Evolutionary conservation across 2,797 vertebrate genomes (phyloP), one percentile per base, ranked within the genome.

Genomic region (Anableps anableps): DNA sequence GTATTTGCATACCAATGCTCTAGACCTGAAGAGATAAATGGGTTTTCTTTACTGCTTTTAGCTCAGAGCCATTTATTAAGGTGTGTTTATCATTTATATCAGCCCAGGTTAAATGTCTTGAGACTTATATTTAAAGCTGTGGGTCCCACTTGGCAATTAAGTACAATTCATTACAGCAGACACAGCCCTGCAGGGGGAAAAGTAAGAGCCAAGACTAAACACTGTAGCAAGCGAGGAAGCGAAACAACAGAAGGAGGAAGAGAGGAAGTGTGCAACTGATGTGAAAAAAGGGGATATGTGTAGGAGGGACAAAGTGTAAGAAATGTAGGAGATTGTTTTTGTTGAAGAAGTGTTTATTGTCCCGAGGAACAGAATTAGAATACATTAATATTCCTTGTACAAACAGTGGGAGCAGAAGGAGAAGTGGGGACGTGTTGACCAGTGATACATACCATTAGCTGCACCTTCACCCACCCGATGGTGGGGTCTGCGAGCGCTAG

Each of bases 111-210:
- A 95, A 95, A 92, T 94, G 94, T 94, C 94, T 90, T 91, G 93
- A 94, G 94, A 93, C 90, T 95, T 94, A 89, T 94, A 89, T 94
- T 94, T 93, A 94, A 95, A 90, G 89, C 94, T 88, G 81, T 26
- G 31, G 87, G 86, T 93, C 94, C 93, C 92, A 90, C 83, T 87
- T 84, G 93, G 94, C 92, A 94, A 95, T 96, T 95, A 96, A 91
- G 91, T 91, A 92, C 93, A 94, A 96, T 96, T 95, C 93, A 95
- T 96, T 95, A 94, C 88, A 91, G 87, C 87, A 92, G 94, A 94
- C 93, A 93, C 85, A 77, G 86, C 81, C 91, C 92, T 93, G 80
- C 89, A 79, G 92, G 92, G 89, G 85, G 75, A 91, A 89, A 86
- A 48, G 82, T 79, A 87, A 80, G 88, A 87, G 86, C 89, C 41